phyloP scores from a whole-genome alignment of 2,888 invertebrate genomes.

The Melikaiella ostensackeni region DNA sequence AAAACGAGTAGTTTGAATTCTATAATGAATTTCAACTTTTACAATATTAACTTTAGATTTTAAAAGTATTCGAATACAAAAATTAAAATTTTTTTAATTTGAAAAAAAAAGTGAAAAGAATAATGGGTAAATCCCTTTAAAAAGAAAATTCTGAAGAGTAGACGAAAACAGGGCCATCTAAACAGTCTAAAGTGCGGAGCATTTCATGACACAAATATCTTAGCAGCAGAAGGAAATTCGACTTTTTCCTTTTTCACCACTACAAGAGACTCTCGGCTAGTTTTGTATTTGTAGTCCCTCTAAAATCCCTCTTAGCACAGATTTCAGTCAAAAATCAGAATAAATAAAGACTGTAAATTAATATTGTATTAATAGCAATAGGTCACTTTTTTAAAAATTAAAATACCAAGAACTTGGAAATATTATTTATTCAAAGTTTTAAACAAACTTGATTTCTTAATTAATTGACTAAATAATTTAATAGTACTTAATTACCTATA shows the following conservation, averaged over 20 bases:
- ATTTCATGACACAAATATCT: conserved; percentile 16
- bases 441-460: too few species aligned
- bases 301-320: neutral
- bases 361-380: neutral
- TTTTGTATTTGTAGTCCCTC: neutral
- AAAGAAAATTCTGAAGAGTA: neutral
- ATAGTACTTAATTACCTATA: too few species aligned
- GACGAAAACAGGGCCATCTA: neutral
- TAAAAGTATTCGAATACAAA: too few species aligned
- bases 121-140: neutral
- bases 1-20: too few species aligned
- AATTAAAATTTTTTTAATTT: neutral
- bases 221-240: conserved; percentile 5
- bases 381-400: too few species aligned
- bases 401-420: too few species aligned
- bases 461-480: too few species aligned
- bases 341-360: neutral
- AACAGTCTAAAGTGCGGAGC: conserved; percentile 7
- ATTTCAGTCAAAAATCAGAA: neutral
- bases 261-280: neutral
- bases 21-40: too few species aligned
- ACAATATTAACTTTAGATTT: too few species aligned
- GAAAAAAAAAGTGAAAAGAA: neutral
- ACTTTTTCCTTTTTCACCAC: conserved; percentile 5
- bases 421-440: too few species aligned